phyloP scores from a whole-genome alignment of 2,113 vertebrate genomes.

The Tychaedon coryphoeus region DNA sequence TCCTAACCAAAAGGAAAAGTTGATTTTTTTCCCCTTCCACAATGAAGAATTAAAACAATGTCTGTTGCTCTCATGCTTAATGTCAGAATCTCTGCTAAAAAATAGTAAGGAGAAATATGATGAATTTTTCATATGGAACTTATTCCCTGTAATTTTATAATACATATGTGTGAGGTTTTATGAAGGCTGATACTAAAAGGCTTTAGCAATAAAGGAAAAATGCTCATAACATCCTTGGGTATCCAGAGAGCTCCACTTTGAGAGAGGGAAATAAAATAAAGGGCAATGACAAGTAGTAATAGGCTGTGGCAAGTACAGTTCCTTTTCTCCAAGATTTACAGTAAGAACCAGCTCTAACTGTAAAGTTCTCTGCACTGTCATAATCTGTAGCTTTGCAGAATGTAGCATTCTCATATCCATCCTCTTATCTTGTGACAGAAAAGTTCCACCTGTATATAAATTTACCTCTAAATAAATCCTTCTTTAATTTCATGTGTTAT shows the following conservation, averaged over 20 bases:
- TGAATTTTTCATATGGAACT: slow-evolving; percentile 37
- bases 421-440: background rate
- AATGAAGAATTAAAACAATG: slow-evolving; percentile 41
- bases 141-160: slow-evolving; percentile 35
- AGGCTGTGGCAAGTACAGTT: background rate
- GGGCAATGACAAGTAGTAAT: background rate
- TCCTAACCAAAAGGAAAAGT: background rate
- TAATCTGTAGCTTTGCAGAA: background rate
- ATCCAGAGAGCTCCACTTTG: background rate
- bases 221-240: background rate
- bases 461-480: background rate
- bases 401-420: background rate
- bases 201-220: background rate
- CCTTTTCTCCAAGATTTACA: background rate
- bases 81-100: slow-evolving; percentile 15
- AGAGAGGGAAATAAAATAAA: background rate
- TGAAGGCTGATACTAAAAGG: background rate
- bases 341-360: background rate
- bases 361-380: background rate
- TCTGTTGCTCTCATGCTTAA: background rate
- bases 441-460: background rate
- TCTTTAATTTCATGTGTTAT: background rate
- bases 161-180: slow-evolving; percentile 27
- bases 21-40: background rate
- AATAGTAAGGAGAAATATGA: background rate